Evolutionary conservation across 2,113 vertebrate genomes (phyloP).

Genomic region (Pangasianodon gigas): DNA sequence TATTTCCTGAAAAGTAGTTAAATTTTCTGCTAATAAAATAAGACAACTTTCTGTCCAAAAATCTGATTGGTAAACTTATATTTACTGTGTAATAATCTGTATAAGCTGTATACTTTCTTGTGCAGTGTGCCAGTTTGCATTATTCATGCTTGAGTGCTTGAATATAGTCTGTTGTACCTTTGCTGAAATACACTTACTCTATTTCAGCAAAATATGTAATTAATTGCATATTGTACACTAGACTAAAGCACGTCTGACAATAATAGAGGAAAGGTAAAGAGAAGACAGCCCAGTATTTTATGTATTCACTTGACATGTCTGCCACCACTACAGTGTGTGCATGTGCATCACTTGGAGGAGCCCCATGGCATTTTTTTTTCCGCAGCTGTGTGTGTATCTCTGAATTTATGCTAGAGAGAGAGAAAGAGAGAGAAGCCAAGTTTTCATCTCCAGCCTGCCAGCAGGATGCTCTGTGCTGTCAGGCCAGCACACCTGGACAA

Average conservation of each 20-base stretch:
- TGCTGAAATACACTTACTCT: background rate
- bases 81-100: background rate
- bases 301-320: background rate
- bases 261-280: background rate
- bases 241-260: background rate
- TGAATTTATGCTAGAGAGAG: conserved; percentile 31
- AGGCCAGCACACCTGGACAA: conserved; percentile 60
- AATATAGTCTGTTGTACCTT: background rate
- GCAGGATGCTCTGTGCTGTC: conserved; percentile 55
- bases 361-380: background rate
- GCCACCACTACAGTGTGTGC: background rate
- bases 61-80: background rate
- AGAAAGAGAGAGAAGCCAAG: conserved; percentile 19
- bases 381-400: background rate
- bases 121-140: background rate
- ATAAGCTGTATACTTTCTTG: background rate
- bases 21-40: background rate
- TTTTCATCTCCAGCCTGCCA: conserved; percentile 36
- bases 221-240: background rate
- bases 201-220: background rate
- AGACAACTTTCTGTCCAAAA: background rate
- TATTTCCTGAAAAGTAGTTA: background rate
- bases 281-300: background rate
- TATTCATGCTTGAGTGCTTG: background rate
- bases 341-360: conserved; percentile 2